phyloP scores from a whole-genome alignment of 2,888 invertebrate species.

The Strigamia crassipes region DNA sequence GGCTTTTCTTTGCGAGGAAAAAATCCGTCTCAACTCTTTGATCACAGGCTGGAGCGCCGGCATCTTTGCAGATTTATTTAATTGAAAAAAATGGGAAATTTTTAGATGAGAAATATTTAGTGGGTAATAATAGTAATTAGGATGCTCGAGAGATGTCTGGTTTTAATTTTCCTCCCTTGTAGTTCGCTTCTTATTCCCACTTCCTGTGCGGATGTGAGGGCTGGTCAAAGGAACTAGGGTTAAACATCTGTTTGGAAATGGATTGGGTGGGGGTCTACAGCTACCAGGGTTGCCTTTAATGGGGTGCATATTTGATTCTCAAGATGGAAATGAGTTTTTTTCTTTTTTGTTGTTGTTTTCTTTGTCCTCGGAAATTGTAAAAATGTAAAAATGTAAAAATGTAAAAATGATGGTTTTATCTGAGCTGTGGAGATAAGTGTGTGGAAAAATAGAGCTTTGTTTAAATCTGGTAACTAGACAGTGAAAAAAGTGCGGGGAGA shows the following conservation, averaged over 20 bases:
- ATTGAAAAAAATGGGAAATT: background rate
- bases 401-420: no score
- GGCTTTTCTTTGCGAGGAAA: background rate
- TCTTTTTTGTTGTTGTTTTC: background rate
- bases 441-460: no score
- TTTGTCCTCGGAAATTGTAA: background rate
- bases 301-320: background rate
- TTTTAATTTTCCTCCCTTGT: slow-evolving; percentile 8
- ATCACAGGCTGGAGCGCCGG: background rate
- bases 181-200: background rate
- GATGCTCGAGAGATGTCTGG: background rate
- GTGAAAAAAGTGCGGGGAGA: no score
- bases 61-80: background rate
- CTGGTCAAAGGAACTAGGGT: background rate
- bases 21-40: slow-evolving; percentile 5
- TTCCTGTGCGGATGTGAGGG: slow-evolving; percentile 33
- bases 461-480: no score
- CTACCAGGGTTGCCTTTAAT: background rate
- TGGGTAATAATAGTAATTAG: background rate
- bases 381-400: no score
- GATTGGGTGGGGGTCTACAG: background rate
- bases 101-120: background rate
- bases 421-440: no score
- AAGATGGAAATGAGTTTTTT: background rate
- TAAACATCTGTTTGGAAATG: slow-evolving; percentile 27